A percentile compares a stretch with the other conserved stretches of the same genome.
These are phyloP conservation scores for Spermophilus dauricus DNA, from an alignment of 2,113 vertebrate species.

Conservation along the genomic window DNA sequence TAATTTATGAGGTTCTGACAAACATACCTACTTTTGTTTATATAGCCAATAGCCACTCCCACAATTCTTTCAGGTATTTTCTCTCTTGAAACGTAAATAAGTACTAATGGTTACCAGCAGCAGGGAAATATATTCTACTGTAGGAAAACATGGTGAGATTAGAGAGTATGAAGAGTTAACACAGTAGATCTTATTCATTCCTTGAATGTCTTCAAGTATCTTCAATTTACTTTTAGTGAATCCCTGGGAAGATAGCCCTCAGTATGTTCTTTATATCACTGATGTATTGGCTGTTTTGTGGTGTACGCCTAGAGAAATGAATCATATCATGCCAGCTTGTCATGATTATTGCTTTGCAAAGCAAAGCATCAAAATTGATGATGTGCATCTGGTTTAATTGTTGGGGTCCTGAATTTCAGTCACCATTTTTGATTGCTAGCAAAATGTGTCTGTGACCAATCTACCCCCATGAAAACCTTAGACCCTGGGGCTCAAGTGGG, in stretches of 20 bases:
- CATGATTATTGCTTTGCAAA: constrained; percentile 41
- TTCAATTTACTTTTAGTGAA: not conserved
- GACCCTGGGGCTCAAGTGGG: not conserved
- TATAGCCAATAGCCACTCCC: not conserved
- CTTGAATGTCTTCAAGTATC: not conserved
- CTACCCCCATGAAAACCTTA: not conserved
- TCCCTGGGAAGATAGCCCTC: not conserved
- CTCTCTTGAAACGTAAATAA: not conserved
- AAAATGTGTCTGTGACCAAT: not conserved
- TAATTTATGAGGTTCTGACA: not conserved
- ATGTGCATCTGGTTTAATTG: not conserved
- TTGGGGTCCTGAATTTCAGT: not conserved
- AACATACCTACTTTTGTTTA: not conserved
- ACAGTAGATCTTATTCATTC: not conserved
- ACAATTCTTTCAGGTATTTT: not conserved
- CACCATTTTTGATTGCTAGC: not conserved
- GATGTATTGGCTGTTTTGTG: constrained; percentile 14
- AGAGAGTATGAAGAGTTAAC: not conserved
- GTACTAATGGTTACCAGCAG: not conserved
- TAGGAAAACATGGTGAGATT: not conserved
- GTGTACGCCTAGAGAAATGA: constrained; percentile 31
- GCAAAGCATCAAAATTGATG: constrained; percentile 45
- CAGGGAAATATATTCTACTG: not conserved
- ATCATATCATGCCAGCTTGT: not conserved
- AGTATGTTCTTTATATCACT: constrained; percentile 21